phyloP scores from a whole-genome alignment of 2,888 invertebrate species.

The Noctua janthe region DNA sequence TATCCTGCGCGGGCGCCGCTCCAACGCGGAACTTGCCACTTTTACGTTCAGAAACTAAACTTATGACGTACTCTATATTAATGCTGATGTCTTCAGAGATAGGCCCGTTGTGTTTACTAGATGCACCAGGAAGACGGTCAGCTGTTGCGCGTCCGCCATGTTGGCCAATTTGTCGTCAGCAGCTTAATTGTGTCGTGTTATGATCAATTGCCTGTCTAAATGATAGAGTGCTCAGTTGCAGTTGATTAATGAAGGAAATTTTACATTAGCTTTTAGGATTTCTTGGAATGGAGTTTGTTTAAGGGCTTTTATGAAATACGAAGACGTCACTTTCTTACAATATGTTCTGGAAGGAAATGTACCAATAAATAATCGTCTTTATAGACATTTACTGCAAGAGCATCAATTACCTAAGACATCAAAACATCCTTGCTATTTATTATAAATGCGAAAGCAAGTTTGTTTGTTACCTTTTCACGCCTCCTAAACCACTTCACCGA shows the following conservation, averaged over 20 bases:
- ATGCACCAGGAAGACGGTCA: conserved; percentile 27
- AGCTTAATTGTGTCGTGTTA: conserved; percentile 18
- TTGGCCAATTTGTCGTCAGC: conserved; percentile 21
- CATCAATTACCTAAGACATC: conserved; percentile 8
- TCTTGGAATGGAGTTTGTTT: neutral
- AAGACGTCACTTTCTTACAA: neutral
- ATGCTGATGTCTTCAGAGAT: conserved; percentile 25
- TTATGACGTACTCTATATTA: conserved; percentile 52
- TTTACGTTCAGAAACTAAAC: conserved; percentile 50
- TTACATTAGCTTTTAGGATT: neutral
- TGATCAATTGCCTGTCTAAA: conserved; percentile 8
- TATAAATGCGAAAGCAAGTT: too few species aligned
- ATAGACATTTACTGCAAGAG: neutral
- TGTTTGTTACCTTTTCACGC: too few species aligned
- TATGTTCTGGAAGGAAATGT: conserved; percentile 17
- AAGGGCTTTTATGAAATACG: neutral
- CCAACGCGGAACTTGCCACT: conserved; percentile 70
- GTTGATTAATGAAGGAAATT: neutral
- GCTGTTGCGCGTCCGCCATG: conserved; percentile 22
- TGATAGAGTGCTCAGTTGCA: conserved; percentile 6
- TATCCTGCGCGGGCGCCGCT: conserved; percentile 65
- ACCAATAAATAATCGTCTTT: neutral
- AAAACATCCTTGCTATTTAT: neutral
- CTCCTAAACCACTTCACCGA: too few species aligned
- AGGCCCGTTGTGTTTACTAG: conserved; percentile 7